phyloP scores from a whole-genome alignment of 1,140 invertebrate species.

The Grapholita molesta region DNA sequence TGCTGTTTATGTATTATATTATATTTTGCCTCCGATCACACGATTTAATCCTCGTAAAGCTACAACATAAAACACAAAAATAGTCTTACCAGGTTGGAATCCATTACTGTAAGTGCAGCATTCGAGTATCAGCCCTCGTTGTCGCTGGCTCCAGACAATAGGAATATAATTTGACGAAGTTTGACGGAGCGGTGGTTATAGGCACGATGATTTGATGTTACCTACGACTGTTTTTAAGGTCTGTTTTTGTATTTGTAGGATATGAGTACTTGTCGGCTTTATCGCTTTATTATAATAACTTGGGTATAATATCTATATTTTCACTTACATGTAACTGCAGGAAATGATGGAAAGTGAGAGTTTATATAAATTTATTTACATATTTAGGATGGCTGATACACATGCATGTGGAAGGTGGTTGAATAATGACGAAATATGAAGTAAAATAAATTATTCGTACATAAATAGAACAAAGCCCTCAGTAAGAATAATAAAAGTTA shows the following conservation, averaged over 20 bases:
- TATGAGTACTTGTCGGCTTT: not conserved
- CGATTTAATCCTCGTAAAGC: constrained; percentile 51
- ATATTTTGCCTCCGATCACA: constrained; percentile 28
- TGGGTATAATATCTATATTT: not conserved
- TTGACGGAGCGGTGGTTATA: not conserved
- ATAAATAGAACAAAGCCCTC: too few relatives aligned
- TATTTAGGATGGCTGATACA: too few relatives aligned
- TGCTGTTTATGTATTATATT: not conserved
- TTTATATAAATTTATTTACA: too few relatives aligned
- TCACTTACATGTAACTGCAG: too few relatives aligned
- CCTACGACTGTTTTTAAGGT: not conserved
- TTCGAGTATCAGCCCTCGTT: constrained; percentile 35
- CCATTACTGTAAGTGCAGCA: constrained; percentile 62
- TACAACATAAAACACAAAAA: constrained; percentile 45
- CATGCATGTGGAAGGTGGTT: too few relatives aligned
- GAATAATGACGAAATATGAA: too few relatives aligned
- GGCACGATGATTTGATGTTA: not conserved
- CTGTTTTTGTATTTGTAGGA: not conserved
- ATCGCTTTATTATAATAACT: not conserved
- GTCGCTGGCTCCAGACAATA: constrained; percentile 28
- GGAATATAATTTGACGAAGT: constrained; percentile 12
- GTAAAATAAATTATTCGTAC: too few relatives aligned
- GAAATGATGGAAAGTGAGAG: too few relatives aligned
- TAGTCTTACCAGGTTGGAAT: constrained; percentile 43
- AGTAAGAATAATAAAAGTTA: too few relatives aligned